Evolutionary conservation across 2,113 vertebrate species (phyloP), one percentile per base, ranked within the genome.

Genomic region (Sorex araneus): DNA sequence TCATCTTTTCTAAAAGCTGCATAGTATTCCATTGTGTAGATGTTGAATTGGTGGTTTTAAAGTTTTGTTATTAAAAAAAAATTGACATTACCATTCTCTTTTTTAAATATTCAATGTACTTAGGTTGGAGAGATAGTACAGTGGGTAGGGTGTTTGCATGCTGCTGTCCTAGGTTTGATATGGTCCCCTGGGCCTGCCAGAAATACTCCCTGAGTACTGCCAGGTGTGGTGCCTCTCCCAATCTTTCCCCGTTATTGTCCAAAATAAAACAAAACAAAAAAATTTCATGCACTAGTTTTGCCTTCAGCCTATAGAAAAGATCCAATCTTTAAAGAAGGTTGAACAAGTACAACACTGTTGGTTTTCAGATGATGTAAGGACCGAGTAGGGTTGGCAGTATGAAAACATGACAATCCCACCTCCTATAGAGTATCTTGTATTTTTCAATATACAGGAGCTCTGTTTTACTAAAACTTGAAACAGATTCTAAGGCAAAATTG

Each of bases 21-120:
- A n/a, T n/a, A n/a, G n/a, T n/a, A n/a, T n/a, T n/a, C n/a, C n/a
- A n/a, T n/a, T n/a, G n/a, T n/a, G n/a, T n/a, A n/a, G n/a, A n/a
- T n/a, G n/a, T n/a, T n/a, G n/a, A n/a, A n/a, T n/a, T n/a, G 47
- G 69, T 92, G 93, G 73, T 28, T 75, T 93, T 85, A 82, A 27
- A 10, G 54, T 73, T 66, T 87, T 82, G n/a, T 92, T 75, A 21
- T 71, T 84, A n/a, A 76, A 93, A 84, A 78, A n/a, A 1, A 85
- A 40, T 57, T 66, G 76, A 67, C 75, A 85, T 16, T 34, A 19
- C 5, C 25, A 32, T 9, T 75, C 70, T 80, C 19, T 50, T 13
- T 50, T 50, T 50, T 50, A 54, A 54, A 54, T 13, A 54, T 54
- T 8, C 50, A 5, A 13, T 54, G 50, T 54, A 16, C 50, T 54